These are phyloP conservation scores for Julus scanicus DNA, from an alignment of 2,888 invertebrate genomes.

Conservation along the genomic window DNA sequence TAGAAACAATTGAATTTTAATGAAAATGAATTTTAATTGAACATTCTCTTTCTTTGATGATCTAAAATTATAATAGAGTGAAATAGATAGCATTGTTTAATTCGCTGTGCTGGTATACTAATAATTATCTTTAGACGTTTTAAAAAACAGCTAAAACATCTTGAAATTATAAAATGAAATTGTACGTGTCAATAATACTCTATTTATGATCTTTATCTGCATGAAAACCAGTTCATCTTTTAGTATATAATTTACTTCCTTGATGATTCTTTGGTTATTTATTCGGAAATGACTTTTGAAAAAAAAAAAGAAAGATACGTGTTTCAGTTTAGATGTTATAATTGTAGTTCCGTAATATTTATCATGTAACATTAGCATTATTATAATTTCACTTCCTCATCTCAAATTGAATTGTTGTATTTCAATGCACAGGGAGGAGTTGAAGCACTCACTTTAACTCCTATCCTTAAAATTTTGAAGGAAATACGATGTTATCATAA, in stretches of 20 bases:
- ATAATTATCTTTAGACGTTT: background rate
- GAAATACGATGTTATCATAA: background rate
- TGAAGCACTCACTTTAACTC: background rate
- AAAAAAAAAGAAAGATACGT: background rate
- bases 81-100: background rate
- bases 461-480: background rate
- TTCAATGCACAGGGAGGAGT: background rate
- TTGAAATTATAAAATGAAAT: background rate
- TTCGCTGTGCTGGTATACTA: background rate
- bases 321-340: background rate
- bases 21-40: background rate
- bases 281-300: background rate
- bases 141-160: background rate
- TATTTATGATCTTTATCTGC: background rate
- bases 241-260: background rate
- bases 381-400: slow-evolving; percentile 17
- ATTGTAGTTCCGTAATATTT: slow-evolving; percentile 8
- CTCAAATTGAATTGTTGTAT: background rate
- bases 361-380: background rate
- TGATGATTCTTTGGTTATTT: background rate
- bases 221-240: background rate
- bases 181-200: background rate
- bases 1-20: background rate
- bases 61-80: background rate
- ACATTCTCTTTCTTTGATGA: background rate